Evolutionary conservation across 2,888 invertebrate species (phyloP).

Genomic region (Tipula confusa): DNA sequence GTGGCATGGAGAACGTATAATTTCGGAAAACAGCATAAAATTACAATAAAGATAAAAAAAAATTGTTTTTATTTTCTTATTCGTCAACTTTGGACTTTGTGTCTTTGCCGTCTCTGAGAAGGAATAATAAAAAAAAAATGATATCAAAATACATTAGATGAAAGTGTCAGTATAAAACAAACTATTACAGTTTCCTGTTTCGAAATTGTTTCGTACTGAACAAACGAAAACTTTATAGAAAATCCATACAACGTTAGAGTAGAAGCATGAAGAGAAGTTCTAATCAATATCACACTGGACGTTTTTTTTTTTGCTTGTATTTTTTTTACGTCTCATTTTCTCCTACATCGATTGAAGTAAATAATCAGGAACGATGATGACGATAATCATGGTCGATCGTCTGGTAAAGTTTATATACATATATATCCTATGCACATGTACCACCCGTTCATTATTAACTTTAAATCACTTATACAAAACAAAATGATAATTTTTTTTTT

Average conservation of each 20-base stretch:
- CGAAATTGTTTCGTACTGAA: neutral
- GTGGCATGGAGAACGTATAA: neutral
- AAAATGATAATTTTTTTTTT: neutral
- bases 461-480: neutral
- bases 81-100: conserved; percentile 20
- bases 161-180: conserved; percentile 1
- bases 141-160: neutral
- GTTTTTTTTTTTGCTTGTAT: neutral
- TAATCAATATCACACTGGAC: neutral
- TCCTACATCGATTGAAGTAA: neutral
- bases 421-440: neutral
- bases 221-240: neutral
- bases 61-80: neutral
- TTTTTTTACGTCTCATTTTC: neutral
- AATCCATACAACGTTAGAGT: neutral
- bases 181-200: neutral
- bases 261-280: neutral
- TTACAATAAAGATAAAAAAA: neutral
- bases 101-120: neutral
- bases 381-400: neutral
- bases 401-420: neutral
- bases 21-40: neutral
- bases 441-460: neutral
- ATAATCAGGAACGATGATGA: neutral
- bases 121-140: neutral